Conservation (phyloP, 2,113 vertebrate species). For the Urocitellus parryii region DNA sequence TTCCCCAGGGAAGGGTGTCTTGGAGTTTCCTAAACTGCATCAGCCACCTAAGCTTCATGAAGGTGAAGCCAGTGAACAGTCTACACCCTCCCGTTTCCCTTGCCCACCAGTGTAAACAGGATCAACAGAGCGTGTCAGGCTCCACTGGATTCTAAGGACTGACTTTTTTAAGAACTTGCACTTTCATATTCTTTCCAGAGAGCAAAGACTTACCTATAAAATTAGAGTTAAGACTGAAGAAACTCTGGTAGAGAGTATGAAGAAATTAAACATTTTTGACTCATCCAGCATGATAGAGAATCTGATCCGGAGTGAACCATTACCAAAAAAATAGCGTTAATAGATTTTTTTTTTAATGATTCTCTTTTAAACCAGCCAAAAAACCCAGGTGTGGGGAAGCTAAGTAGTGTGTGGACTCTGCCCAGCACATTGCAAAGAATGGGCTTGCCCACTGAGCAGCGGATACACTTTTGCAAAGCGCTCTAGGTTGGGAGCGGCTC, state of each 20-base stretch:
- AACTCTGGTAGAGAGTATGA: background rate
- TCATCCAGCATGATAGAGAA: background rate
- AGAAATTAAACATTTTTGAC: background rate
- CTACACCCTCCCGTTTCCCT: rapidly evolving
- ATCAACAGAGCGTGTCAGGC: background rate
- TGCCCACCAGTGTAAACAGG: background rate
- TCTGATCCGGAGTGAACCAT: background rate
- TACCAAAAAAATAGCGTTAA: background rate
- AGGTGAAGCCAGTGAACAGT: background rate
- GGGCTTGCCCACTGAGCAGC: background rate
- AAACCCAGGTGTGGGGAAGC: background rate
- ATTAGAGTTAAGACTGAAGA: background rate
- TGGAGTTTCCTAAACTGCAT: too few relatives aligned
- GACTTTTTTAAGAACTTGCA: background rate
- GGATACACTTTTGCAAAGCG: rapidly evolving
- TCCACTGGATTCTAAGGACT: background rate
- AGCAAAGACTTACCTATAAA: background rate
- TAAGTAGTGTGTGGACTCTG: background rate
- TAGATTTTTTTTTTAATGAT: background rate
- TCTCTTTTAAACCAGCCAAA: background rate
- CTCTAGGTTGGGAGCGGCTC: background rate
- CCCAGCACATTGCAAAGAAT: background rate
- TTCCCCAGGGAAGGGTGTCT: background rate
- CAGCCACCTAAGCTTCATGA: background rate
- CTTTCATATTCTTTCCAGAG: background rate